A percentile compares a stretch with the other conserved stretches of the same genome.
phyloP scores from a whole-genome alignment of 64 coral and sea anemone species.

The Hydrozoanthus tunicans region DNA sequence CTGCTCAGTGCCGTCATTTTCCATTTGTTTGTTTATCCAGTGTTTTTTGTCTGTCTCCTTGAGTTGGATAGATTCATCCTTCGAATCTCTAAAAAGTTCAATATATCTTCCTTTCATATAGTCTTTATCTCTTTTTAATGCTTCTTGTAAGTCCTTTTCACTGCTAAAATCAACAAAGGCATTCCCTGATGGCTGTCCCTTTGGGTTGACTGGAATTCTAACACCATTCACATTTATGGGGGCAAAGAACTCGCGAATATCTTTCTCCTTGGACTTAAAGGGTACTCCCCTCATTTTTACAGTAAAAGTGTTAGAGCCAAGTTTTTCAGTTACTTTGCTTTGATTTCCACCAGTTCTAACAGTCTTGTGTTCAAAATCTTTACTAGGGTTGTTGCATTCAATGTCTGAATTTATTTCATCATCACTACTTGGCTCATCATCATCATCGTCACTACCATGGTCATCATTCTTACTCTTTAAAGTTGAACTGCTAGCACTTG shows the following conservation, averaged over 20 bases:
- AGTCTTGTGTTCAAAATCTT: background rate
- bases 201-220: slow-evolving; percentile 67
- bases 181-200: slow-evolving; percentile 71
- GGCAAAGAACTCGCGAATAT: slow-evolving; percentile 82
- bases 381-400: slow-evolving; percentile 23
- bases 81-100: slow-evolving; percentile 82
- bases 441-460: background rate
- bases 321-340: slow-evolving; percentile 7
- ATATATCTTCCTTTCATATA: slow-evolving; percentile 93
- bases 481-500: background rate
- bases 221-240: slow-evolving; percentile 72
- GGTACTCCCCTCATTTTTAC: slow-evolving; percentile 94
- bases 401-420: slow-evolving; percentile 44
- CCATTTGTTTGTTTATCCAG: slow-evolving; percentile 84
- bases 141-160: slow-evolving; percentile 83
- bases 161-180: slow-evolving; percentile 90
- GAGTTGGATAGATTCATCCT: background rate
- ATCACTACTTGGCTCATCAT: background rate
- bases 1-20: slow-evolving; percentile 64
- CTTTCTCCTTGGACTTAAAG: slow-evolving; percentile 81
- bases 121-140: slow-evolving; percentile 90
- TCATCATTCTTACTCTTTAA: slow-evolving; percentile 21
- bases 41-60: slow-evolving; percentile 55
- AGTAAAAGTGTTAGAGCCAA: slow-evolving; percentile 61
- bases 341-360: background rate